These are phyloP conservation scores for Muntiacus reevesi DNA, from an alignment of 2,113 vertebrate species.

Conservation along the genomic window DNA sequence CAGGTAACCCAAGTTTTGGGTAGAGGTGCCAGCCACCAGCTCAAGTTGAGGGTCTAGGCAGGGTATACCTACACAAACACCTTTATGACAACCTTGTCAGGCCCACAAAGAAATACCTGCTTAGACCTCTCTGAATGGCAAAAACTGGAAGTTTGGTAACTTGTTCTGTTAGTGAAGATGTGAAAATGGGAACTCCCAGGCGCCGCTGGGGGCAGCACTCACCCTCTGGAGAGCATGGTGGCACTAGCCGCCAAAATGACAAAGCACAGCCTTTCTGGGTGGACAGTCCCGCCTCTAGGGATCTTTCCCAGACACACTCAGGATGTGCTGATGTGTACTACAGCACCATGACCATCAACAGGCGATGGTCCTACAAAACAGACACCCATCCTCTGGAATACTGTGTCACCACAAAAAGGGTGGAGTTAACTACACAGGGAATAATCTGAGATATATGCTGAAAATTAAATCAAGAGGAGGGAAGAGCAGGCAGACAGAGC, in stretches of 20 bases:
- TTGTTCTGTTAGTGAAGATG: not conserved
- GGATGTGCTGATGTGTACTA: fast-evolving
- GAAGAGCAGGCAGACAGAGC: not conserved
- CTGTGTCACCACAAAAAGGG: not conserved
- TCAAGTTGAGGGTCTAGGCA: not conserved
- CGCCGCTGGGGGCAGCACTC: not conserved
- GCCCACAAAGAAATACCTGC: not conserved
- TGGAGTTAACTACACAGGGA: too few species aligned
- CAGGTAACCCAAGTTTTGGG: not conserved
- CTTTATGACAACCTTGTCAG: not conserved
- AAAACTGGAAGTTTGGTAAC: not conserved
- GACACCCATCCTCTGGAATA: not conserved
- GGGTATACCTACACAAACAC: not conserved
- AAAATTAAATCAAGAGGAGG: not conserved
- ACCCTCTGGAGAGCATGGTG: not conserved
- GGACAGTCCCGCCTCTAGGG: too few species aligned
- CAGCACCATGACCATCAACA: not conserved
- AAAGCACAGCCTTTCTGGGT: not conserved
- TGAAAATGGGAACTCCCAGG: not conserved
- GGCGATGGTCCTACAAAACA: not conserved
- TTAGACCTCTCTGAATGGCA: not conserved
- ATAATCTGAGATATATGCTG: not conserved
- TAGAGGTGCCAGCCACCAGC: not conserved
- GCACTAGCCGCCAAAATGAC: not conserved
- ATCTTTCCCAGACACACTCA: not conserved